Evolutionary conservation across 30 jellyfish, hydroid and myxozoan genomes (phyloP).

Genomic region (Cassiopea xamachana): DNA sequence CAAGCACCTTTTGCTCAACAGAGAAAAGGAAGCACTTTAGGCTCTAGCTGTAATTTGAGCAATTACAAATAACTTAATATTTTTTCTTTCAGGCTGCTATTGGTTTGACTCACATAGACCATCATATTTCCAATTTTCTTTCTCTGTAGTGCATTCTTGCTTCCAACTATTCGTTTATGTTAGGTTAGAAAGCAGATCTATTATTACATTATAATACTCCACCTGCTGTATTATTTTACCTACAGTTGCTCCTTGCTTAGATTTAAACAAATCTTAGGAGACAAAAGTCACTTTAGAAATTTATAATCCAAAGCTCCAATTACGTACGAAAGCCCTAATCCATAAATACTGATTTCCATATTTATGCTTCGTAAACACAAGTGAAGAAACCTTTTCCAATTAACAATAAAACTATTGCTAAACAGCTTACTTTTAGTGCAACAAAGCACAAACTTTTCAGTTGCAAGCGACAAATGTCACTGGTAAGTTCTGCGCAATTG

Average conservation of each 20-base stretch:
- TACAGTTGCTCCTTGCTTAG: background rate
- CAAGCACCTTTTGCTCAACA: too few species aligned
- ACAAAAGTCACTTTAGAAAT: constrained; percentile 1
- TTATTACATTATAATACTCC: background rate
- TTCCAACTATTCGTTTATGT: background rate
- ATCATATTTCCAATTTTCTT: too few species aligned
- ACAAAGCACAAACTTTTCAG: background rate
- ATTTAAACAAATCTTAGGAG: background rate
- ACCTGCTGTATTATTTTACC: background rate
- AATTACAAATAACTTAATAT: too few species aligned
- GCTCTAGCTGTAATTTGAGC: too few species aligned
- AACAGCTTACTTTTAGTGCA: background rate
- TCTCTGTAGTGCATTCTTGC: background rate
- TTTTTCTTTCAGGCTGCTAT: too few species aligned
- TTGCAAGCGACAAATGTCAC: background rate
- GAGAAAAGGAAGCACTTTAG: too few species aligned
- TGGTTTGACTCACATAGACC: too few species aligned
- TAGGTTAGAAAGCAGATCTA: background rate
- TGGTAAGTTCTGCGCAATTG: too few species aligned
- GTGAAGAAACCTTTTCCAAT: background rate
- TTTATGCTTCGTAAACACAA: background rate
- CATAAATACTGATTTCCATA: background rate
- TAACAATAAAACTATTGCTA: too few species aligned
- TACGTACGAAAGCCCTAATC: background rate
- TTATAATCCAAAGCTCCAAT: background rate